phyloP scores from a whole-genome alignment of 1,140 invertebrate species.

The Hyposmocoma kahamanoa region DNA sequence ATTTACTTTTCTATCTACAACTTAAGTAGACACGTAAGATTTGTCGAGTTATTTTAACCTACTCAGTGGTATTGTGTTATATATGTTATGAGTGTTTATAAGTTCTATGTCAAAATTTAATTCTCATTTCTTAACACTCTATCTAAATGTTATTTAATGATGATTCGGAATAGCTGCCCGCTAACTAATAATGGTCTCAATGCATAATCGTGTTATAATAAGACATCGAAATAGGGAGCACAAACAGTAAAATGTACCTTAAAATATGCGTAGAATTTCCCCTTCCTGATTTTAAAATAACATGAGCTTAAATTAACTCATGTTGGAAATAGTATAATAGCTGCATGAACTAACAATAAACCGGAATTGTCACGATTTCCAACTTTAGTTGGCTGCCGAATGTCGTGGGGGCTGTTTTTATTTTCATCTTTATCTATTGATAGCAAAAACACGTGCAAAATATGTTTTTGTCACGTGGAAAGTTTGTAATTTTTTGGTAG shows the following conservation, averaged over 20 bases:
- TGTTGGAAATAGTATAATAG: conserved; percentile 54
- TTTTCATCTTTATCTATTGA: too few species aligned
- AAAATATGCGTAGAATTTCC: conserved; percentile 50
- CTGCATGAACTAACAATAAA: conserved; percentile 54
- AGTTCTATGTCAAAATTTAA: too few species aligned
- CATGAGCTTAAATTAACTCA: conserved; percentile 50
- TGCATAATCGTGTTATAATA: conserved; percentile 5
- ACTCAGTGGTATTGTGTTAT: too few species aligned
- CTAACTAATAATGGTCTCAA: background rate
- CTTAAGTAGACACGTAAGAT: too few species aligned
- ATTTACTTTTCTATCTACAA: too few species aligned
- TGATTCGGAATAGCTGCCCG: background rate
- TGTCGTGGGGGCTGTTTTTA: too few species aligned
- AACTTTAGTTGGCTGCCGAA: conserved; percentile 22
- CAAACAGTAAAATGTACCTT: conserved; percentile 27
- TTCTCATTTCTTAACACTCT: too few species aligned
- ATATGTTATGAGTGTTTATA: too few species aligned
- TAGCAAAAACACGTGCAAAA: too few species aligned
- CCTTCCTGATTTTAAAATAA: conserved; percentile 65
- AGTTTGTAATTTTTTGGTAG: too few species aligned
- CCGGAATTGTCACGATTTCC: conserved; percentile 46
- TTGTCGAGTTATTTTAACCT: too few species aligned
- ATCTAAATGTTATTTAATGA: background rate
- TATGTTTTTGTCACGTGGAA: too few species aligned
- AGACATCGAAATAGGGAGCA: conserved; percentile 12